Percentiles rank a stretch among this genome's conserved stretches.
Conservation (phyloP, 2,888 invertebrate species). For the Hyposoter dolosus region DNA sequence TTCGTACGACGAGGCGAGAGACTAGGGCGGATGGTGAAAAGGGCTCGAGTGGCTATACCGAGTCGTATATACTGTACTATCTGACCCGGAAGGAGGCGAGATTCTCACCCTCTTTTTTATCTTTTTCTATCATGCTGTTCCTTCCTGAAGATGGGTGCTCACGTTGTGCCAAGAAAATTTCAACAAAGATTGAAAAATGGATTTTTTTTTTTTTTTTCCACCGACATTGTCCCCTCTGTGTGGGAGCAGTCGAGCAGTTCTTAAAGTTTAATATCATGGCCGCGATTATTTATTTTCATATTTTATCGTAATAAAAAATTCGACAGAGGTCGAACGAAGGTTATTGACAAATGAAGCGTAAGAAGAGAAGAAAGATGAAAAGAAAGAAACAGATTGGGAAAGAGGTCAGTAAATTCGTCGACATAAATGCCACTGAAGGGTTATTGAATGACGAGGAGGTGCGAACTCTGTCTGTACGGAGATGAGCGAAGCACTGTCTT, state of each 20-base stretch:
- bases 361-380: slow-evolving; percentile 32
- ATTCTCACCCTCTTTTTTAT: slow-evolving; percentile 19
- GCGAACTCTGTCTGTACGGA: slow-evolving; percentile 13
- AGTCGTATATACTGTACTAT: slow-evolving; percentile 48
- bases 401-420: slow-evolving; percentile 34
- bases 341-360: background rate
- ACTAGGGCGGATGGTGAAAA: slow-evolving; percentile 21
- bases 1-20: slow-evolving; percentile 45
- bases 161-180: slow-evolving; percentile 58
- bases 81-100: slow-evolving; percentile 58
- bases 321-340: slow-evolving; percentile 14
- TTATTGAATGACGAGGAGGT: slow-evolving; percentile 51
- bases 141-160: slow-evolving; percentile 55
- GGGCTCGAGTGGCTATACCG: slow-evolving; percentile 17
- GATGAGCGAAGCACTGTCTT: slow-evolving; percentile 10
- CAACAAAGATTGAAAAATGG: background rate
- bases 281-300: background rate
- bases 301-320: background rate
- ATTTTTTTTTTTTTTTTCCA: background rate
- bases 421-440: background rate
- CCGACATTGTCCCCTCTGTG: background rate
- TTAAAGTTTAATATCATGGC: background rate
- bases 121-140: slow-evolving; percentile 47
- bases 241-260: background rate
- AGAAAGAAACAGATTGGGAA: slow-evolving; percentile 33